A percentile compares a stretch with the other conserved stretches of the same genome.
Conservation (phyloP, 2,113 vertebrate species). For the Sphaerodactylus townsendi region DNA sequence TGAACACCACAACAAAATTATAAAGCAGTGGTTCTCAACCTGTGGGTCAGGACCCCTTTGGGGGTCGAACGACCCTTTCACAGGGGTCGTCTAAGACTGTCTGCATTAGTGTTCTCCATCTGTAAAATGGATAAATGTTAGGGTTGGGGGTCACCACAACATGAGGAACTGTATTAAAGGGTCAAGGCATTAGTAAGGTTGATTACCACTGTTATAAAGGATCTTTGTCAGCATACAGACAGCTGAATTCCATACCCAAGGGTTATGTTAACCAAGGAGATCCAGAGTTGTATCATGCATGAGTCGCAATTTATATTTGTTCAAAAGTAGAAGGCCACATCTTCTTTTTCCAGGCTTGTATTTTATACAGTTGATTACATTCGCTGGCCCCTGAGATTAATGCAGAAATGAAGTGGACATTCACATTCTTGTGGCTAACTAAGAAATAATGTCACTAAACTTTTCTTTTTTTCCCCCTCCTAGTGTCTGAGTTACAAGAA, state of each 20-base stretch:
- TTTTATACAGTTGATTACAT: conserved; percentile 34
- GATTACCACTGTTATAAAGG: too few relatives aligned
- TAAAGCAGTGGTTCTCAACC: too few relatives aligned
- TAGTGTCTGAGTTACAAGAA: conserved; percentile 98
- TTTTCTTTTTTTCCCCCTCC: conserved; percentile 37
- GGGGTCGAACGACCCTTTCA: too few relatives aligned
- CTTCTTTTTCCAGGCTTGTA: not conserved
- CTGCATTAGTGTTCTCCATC: too few relatives aligned
- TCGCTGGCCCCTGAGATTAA: conserved; percentile 21
- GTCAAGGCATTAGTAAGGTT: too few relatives aligned
- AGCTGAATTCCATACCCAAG: conserved; percentile 4
- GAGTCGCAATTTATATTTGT: conserved; percentile 25
- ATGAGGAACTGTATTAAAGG: too few relatives aligned
- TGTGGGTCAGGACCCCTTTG: too few relatives aligned
- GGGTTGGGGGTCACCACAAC: too few relatives aligned
- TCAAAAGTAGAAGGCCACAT: too few relatives aligned
- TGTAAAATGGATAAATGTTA: too few relatives aligned
- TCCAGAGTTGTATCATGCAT: not conserved
- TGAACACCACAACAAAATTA: conserved; percentile 34
- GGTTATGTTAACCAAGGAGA: conserved; percentile 19
- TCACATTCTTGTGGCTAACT: conserved; percentile 37
- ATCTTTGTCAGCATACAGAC: conserved; percentile 30
- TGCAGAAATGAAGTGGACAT: conserved; percentile 40
- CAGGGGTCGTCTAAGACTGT: too few relatives aligned
- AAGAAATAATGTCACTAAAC: conserved; percentile 51